Conservation (phyloP, 1,140 invertebrate genomes). For the Tetraneura akinire region DNA sequence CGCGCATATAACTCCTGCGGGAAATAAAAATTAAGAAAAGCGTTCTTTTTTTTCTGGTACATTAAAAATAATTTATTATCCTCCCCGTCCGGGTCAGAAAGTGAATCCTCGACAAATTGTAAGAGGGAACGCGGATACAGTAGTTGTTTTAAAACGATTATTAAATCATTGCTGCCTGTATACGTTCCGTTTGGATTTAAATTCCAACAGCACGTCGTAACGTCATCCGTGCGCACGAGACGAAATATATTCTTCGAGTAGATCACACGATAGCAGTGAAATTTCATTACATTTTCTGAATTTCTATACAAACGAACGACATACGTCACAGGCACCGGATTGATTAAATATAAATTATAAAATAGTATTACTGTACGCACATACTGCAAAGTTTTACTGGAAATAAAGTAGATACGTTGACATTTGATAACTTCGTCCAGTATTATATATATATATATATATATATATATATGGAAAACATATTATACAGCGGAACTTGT, state of each 20-base stretch:
- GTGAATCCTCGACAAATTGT: constrained; percentile 17
- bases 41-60: background rate
- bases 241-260: background rate
- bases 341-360: too few relatives aligned
- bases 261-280: background rate
- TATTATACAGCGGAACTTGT: too few relatives aligned
- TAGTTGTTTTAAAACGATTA: constrained; percentile 6
- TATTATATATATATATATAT: too few relatives aligned
- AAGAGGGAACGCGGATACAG: background rate
- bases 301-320: background rate
- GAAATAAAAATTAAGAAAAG: background rate
- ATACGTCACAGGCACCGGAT: background rate
- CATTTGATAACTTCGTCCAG: too few relatives aligned
- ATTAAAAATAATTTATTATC: constrained; percentile 31
- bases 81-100: background rate
- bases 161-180: background rate
- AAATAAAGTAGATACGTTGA: too few relatives aligned
- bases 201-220: background rate
- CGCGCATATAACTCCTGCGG: background rate
- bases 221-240: background rate
- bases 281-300: background rate
- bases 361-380: too few relatives aligned
- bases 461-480: too few relatives aligned
- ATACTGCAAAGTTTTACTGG: too few relatives aligned
- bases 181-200: background rate